Base-by-base conservation (phyloP, 2,113 vertebrate species). In the Eurystomus gularis region DNA sequence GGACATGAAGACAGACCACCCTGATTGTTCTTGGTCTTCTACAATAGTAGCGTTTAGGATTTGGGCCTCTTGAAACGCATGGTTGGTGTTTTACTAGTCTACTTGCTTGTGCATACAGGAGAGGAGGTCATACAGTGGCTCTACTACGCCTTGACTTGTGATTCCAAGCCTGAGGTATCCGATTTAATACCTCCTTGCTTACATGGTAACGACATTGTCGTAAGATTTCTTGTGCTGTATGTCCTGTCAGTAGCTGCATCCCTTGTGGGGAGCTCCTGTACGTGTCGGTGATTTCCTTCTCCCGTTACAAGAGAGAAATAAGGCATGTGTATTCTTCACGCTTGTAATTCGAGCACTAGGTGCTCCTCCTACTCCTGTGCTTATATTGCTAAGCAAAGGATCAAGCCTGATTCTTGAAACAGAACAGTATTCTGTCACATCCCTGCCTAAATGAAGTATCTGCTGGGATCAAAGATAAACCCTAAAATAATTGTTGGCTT, bases 231-330 rank as follows among this genome's bases (percentile, higher is more conserved):
- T 62, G 93, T 97, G 87, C 87, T 95, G 87, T 95, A 46, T 95
- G 95, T 95, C 52, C 20, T 73, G 95, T 96, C 91, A 79, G 65
- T 95, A 76, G 64, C 15, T 73, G 65, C 93, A 88, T 90, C 83
- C 80, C 88, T 88, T 39, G 52, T 84, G 91, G 88, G 95, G 83
- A 91, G 77, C 91, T 92, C 86, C 90, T 57, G 40, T 95, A 64
- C 39, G 4, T 92, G 88, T 95, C 81, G 65, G 7, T 79, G 71
- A 75, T 81, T 72, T 82, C 48, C 96, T 86, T 75, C 92, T 96
- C 88, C 92, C 80, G 46, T 96, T 96, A 93, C 90, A 92, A 96
- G 96, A 94, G 90, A 92, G 95, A 97, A 95, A 94, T 94, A 95
- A 94, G 96, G 96, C 92, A 92, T 96, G 94, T 46, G 0, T 96